Evolutionary conservation across 1,140 invertebrate species (phyloP), one percentile per base, ranked within the genome.

Genomic region (Andricus grossulariae): DNA sequence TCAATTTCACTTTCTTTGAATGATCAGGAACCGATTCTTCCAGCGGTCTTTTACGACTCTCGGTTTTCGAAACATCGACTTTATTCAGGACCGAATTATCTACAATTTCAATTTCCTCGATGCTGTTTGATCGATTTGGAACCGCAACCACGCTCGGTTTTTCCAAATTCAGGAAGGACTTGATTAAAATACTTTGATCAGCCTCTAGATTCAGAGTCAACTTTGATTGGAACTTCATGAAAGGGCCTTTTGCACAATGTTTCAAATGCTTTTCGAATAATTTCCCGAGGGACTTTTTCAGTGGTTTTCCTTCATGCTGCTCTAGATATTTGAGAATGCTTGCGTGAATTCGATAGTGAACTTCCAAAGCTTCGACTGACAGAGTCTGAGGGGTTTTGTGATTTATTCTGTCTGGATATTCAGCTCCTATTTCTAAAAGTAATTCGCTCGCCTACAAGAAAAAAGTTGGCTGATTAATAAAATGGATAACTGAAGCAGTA

Each of bases 321-420:
- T 97, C 94, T 50, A 98, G 90, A 88, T 95, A 96, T 89, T 98
- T 98, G 4, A 98, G 90, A 84, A 97, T 96, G 55, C 95, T 95
- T 0, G 96, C 95, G 88, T 98, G 96, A 55, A 97, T 95, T 82
- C 96, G 92, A 87, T 96, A 96, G 87, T 96, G 95, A 10, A 96
- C 93, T 91, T 99, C 98, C 19, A 99, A 90, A 0, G 97, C 95
- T 92, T 99, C 97, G n/a, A 99, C 94, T 6, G 97, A 94, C 45
- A 97, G 92, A 88, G 96, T 94, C 77, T 96, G 95, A 0, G 97
- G 96, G 88, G 93, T 94, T 83, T 95, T 96, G 85, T 97, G 98
- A 74, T 93, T 95, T 71, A 99, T 97, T 92, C 96, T 96, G 25
- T 93, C 92, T 0, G 97, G 97, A 92, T 98, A 98, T 18, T 93